Conservation (phyloP, 2,888 invertebrate species). For the Nomada flava region DNA sequence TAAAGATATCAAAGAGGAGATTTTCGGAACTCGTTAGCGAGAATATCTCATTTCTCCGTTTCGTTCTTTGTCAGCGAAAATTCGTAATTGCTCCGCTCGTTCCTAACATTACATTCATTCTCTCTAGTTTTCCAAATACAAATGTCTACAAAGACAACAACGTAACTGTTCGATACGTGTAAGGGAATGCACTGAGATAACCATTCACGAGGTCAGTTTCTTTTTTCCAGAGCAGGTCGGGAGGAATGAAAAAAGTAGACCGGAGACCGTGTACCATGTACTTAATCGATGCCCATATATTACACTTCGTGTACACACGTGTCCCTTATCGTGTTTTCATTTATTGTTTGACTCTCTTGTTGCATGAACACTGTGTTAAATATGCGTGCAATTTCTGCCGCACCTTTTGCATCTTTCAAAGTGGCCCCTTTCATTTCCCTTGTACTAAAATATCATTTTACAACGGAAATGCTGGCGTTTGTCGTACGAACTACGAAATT, state of each 20-base stretch:
- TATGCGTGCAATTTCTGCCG: neutral
- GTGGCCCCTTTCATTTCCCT: neutral
- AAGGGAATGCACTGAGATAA: neutral
- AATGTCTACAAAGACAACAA: neutral
- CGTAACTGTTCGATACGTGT: neutral
- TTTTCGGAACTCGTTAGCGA: no score
- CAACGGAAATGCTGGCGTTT: neutral
- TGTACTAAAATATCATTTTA: neutral
- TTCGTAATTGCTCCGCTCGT: neutral
- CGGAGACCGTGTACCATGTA: neutral
- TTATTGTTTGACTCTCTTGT: neutral
- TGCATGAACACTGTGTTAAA: no score
- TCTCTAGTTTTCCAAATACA: neutral
- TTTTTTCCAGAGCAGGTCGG: constrained; percentile 20
- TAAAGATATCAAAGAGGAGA: no score
- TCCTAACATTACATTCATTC: neutral
- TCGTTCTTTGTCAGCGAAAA: neutral
- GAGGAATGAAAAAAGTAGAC: constrained; percentile 13
- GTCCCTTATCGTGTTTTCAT: neutral
- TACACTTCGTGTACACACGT: neutral
- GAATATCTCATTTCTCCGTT: neutral
- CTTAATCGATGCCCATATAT: constrained; percentile 1
- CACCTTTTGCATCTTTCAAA: neutral
- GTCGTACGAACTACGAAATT: neutral
- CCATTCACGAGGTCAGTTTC: constrained; percentile 5